Percentiles rank a stretch among this genome's conserved stretches.
Conservation (phyloP, 2,113 vertebrate genomes). For the Cyphomyrus discorhynchus region DNA sequence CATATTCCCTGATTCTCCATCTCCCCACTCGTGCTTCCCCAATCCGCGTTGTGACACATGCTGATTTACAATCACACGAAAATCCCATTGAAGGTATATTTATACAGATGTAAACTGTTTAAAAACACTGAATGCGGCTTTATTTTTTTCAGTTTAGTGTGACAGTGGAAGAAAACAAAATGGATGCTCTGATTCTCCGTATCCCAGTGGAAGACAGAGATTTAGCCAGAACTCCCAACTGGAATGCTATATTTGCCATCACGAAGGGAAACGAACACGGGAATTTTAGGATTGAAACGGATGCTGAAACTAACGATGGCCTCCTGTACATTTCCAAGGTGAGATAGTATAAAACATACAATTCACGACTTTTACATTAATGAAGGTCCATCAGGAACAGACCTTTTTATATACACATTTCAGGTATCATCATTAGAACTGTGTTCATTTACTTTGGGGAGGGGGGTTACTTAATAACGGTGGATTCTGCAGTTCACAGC, state of each 20-base stretch:
- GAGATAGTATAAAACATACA: constrained; percentile 25
- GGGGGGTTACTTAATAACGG: background rate
- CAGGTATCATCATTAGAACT: background rate
- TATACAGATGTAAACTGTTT: background rate
- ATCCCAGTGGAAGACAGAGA: constrained; percentile 71
- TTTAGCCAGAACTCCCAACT: constrained; percentile 59
- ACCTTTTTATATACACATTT: background rate
- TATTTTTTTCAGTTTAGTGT: constrained; percentile 55
- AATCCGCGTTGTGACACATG: too few relatives aligned
- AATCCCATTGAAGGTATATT: background rate
- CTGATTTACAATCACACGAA: background rate
- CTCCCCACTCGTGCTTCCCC: too few relatives aligned
- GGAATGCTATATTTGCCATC: constrained; percentile 67
- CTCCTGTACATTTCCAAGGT: constrained; percentile 76
- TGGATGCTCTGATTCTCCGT: constrained; percentile 59
- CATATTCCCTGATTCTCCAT: too few relatives aligned
- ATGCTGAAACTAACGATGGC: constrained; percentile 74
- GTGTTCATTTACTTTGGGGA: background rate
- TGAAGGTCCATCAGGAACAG: background rate
- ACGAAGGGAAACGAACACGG: constrained; percentile 71
- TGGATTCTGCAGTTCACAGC: background rate
- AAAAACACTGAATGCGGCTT: background rate
- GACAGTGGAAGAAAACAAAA: constrained; percentile 68
- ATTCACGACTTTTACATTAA: background rate
- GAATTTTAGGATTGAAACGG: constrained; percentile 73